These are phyloP conservation scores for Nephila pilipes DNA, from an alignment of 1,140 invertebrate genomes.

Conservation along the genomic window DNA sequence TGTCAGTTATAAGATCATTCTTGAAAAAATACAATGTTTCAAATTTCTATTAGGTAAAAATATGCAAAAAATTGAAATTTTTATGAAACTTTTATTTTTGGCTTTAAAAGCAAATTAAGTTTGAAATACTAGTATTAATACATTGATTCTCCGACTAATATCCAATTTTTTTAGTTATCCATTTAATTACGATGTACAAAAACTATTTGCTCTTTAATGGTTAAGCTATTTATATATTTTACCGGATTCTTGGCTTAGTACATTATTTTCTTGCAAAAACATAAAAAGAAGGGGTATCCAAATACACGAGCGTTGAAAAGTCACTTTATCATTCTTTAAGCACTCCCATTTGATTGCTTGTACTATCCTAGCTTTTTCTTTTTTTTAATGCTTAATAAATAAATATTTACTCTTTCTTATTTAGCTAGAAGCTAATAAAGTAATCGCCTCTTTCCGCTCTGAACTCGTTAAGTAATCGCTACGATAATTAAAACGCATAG, in stretches of 20 bases:
- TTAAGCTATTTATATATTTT: not conserved
- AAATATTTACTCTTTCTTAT: constrained; percentile 66
- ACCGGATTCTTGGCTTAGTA: not conserved
- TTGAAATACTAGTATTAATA: not conserved
- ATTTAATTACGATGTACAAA: not conserved
- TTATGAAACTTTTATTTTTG: no score
- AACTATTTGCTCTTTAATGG: not conserved
- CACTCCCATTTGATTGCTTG: constrained; percentile 6
- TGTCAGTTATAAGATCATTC: no score
- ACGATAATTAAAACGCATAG: constrained; percentile 61
- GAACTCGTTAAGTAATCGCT: constrained; percentile 65
- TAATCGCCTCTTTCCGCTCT: constrained; percentile 48
- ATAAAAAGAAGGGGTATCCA: not conserved
- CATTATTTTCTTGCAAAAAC: not conserved
- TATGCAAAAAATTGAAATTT: no score
- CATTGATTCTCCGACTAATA: not conserved
- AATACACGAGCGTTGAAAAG: not conserved
- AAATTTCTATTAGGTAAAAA: no score
- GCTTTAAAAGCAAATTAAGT: no score
- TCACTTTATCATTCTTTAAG: constrained; percentile 41
- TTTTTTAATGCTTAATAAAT: constrained; percentile 44
- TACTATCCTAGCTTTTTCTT: not conserved
- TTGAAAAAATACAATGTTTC: no score
- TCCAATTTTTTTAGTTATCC: not conserved
- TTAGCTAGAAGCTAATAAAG: constrained; percentile 58